phyloP scores from a whole-genome alignment of 2,797 vertebrate species.

The Alauda arvensis region DNA sequence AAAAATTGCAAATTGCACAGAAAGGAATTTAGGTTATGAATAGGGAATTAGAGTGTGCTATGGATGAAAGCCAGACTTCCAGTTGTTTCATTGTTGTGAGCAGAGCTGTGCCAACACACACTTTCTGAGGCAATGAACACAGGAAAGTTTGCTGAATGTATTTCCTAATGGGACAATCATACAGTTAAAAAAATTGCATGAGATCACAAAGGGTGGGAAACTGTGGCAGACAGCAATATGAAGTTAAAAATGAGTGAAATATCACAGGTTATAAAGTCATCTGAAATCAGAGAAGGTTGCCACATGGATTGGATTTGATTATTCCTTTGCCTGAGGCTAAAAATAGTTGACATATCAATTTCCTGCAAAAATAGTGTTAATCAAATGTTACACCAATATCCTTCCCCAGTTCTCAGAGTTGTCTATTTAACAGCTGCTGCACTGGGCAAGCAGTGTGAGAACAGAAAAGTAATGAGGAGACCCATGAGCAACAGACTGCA shows the following conservation, averaged over 20 bases:
- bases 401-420: background rate
- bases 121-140: background rate
- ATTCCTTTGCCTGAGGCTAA: constrained; percentile 20
- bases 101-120: background rate
- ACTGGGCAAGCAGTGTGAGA: constrained; percentile 34
- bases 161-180: background rate
- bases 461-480: background rate
- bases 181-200: background rate
- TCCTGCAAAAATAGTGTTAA: constrained; percentile 12
- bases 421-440: constrained; percentile 36
- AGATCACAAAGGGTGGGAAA: background rate
- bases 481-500: constrained; percentile 10
- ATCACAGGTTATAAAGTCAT: background rate
- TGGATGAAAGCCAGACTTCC: background rate
- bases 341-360: constrained; percentile 10
- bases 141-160: background rate
- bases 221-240: background rate
- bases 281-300: constrained; percentile 4
- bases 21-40: background rate
- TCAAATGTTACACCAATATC: constrained; percentile 12
- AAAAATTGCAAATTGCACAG: background rate
- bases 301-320: background rate
- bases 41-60: background rate
- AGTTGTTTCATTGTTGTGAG: background rate
- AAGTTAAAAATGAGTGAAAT: background rate